A percentile compares a stretch with the other conserved stretches of the same genome.
Conservation (phyloP, 2,888 invertebrate species). For the Pheosia gnoma region DNA sequence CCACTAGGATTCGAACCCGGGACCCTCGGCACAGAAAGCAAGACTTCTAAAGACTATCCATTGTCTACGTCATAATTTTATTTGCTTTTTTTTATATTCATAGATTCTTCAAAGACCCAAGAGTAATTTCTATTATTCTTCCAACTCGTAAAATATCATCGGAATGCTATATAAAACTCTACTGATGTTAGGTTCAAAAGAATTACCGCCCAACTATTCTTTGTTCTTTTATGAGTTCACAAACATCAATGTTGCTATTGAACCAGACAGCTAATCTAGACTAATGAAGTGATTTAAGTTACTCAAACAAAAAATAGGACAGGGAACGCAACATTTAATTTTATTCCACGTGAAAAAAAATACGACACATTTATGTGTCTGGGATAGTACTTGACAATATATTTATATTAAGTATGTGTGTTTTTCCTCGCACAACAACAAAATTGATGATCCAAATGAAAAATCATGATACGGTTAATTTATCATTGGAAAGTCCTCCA, state of each 20-base stretch:
- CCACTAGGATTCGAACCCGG: no score
- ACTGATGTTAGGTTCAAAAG: conserved; percentile 5
- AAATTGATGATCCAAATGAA: conserved; percentile 42
- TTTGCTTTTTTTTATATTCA: no score
- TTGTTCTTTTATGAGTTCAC: conserved; percentile 10
- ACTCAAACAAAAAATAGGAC: conserved; percentile 17
- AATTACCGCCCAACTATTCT: not conserved
- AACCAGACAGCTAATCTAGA: conserved; percentile 19
- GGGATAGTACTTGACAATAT: conserved; percentile 18
- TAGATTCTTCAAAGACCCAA: not conserved
- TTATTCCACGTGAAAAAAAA: conserved; percentile 23
- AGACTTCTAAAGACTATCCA: no score
- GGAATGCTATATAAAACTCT: not conserved
- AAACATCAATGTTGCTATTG: conserved; percentile 15
- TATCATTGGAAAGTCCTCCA: conserved; percentile 64
- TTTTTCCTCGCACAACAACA: conserved; percentile 22
- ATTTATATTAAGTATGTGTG: conserved; percentile 12
- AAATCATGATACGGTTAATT: conserved; percentile 50
- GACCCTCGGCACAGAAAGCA: no score
- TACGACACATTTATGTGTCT: conserved; percentile 16
- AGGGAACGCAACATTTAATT: conserved; percentile 17
- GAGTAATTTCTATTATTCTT: not conserved
- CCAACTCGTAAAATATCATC: not conserved
- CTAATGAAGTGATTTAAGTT: conserved; percentile 17
- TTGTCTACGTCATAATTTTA: no score